Evolutionary conservation across 2,888 invertebrate genomes (phyloP), one percentile per base, ranked within the genome.

Genomic region (Palloptera scutellata): DNA sequence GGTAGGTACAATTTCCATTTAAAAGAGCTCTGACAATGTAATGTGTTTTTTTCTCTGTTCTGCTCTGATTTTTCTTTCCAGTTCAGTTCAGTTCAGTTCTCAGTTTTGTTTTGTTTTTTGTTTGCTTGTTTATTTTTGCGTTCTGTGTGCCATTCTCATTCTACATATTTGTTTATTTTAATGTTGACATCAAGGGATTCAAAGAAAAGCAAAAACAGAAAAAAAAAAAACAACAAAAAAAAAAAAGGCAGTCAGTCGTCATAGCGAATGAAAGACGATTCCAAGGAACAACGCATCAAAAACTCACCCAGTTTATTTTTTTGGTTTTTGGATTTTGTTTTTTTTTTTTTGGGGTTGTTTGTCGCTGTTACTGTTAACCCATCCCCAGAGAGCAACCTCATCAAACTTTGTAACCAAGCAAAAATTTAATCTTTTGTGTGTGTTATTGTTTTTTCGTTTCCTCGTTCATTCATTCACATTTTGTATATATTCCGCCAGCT

Each of bases 111-210:
- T 53, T 13, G 53, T 54, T 54, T 20, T 13, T 54, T 62, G n/a
- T 62, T 42, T 13, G 13, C 53, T 54, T 42, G 12, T 42, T 62
- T 55, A 43, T 54, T 62, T 62, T 19, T n/a, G 11, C 13, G 19
- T 54, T 40, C 15, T 40, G n/a, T 15, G 13, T 12, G 11, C 3
- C 43, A 19, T 42, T 41, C n/a, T 40, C 11, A 30, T 5, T 52
- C 17, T 20, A 20, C 19, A 12, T 20, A 3, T 19, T 12, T n/a
- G 17, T 42, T 59, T 42, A 1, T 19, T 48, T 48, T 15, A 19
- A 9, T 48, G 30, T 20, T 51, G 13, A 12, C 60, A 48, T 12
- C 43, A 60, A n/a, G 19, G 4, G 30, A 9, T 58, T 8, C 19
- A 17, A 10, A 20, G 8, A 15, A 1, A 12, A 59, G 17, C 13